Conservation (phyloP, 2,888 invertebrate species). For the Scrobipalpa costella region DNA sequence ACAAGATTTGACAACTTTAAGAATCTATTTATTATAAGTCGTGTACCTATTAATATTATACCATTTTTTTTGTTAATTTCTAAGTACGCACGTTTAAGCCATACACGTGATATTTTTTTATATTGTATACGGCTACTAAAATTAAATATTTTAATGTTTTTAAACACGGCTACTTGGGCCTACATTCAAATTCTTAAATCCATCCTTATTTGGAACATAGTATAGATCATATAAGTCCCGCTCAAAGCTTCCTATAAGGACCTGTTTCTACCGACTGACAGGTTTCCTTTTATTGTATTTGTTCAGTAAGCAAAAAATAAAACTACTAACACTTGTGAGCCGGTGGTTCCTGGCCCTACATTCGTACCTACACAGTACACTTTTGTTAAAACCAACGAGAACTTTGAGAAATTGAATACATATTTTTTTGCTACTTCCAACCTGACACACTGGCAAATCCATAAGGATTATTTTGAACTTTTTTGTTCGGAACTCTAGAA, state of each 20-base stretch:
- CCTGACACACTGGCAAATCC: no score
- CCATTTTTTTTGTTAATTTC: no score
- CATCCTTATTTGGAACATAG: neutral
- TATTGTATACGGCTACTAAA: no score
- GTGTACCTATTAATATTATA: neutral
- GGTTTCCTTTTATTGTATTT: neutral
- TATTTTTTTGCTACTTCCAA: no score
- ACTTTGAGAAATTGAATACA: no score
- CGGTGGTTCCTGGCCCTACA: neutral
- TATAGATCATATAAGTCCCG: neutral
- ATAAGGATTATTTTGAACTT: no score
- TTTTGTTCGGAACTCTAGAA: neutral
- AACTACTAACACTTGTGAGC: neutral
- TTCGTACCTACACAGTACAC: neutral
- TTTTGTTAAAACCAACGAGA: no score
- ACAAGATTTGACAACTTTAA: conserved; percentile 3
- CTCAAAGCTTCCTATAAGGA: conserved; percentile 3
- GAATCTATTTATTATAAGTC: neutral
- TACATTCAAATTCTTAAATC: neutral
- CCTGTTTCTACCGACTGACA: conserved; percentile 6
- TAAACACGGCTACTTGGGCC: neutral
- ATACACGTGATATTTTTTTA: no score
- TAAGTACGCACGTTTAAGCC: no score
- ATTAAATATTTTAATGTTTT: no score
- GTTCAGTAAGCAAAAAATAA: neutral